These are phyloP conservation scores for Drosophila pseudoobscura DNA, from an alignment of 1,140 invertebrate genomes.

Conservation along the genomic window DNA sequence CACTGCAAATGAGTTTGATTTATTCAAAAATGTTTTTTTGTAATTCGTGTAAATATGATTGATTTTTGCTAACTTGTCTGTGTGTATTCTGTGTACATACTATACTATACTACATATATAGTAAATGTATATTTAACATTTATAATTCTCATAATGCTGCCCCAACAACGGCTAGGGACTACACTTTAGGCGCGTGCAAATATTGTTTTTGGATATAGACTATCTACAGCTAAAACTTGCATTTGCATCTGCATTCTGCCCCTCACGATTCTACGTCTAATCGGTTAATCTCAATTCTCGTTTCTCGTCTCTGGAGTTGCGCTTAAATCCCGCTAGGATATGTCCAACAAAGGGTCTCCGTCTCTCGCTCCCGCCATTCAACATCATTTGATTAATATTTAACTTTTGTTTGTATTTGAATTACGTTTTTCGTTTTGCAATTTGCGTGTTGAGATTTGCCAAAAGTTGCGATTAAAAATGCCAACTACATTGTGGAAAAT, in stretches of 20 bases:
- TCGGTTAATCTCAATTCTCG: conserved; percentile 5
- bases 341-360: conserved; percentile 5
- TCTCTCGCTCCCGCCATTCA: neutral
- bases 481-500: conserved; percentile 50
- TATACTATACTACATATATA: too few relatives aligned
- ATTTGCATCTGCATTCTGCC: conserved; percentile 1
- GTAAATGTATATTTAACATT: conserved; percentile 39
- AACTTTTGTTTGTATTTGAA: conserved; percentile 36
- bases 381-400: conserved; percentile 20
- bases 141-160: conserved; percentile 6
- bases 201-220: conserved; percentile 11
- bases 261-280: neutral
- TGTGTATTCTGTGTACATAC: conserved; percentile 28
- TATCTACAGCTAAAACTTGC: conserved; percentile 40
- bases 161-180: neutral
- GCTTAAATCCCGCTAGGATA: conserved; percentile 43
- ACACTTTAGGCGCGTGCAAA: conserved; percentile 7
- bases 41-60: conserved; percentile 62
- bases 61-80: conserved; percentile 43
- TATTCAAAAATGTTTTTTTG: conserved; percentile 55
- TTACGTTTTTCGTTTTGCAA: conserved; percentile 37
- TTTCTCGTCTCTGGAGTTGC: conserved; percentile 16
- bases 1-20: conserved; percentile 76
- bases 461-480: conserved; percentile 48
- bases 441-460: conserved; percentile 40